Evolutionary conservation across 2,888 invertebrate species (phyloP).

Genomic region (Drosophila paramelanica): DNA sequence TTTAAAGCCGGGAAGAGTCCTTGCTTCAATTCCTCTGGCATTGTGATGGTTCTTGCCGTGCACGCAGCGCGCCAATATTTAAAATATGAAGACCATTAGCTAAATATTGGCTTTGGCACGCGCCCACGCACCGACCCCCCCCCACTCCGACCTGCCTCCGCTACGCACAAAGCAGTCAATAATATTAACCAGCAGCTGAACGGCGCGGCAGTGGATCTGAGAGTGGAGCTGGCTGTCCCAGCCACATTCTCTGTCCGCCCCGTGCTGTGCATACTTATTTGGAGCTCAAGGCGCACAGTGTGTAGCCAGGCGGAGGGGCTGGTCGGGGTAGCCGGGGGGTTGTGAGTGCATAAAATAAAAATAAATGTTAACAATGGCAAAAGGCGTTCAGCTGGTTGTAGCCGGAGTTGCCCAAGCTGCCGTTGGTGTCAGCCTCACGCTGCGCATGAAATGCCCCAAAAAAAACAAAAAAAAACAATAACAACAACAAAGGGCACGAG

Average conservation of each 20-base stretch:
- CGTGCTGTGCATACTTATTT: slow-evolving; percentile 80
- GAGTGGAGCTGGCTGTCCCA: slow-evolving; percentile 9
- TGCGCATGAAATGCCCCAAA: slow-evolving; percentile 64
- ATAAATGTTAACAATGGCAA: slow-evolving; percentile 80
- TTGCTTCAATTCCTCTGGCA: background rate
- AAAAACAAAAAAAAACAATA: background rate
- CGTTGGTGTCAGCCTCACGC: slow-evolving; percentile 67
- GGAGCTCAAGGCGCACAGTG: slow-evolving; percentile 67
- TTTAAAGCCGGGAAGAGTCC: background rate
- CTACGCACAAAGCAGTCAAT: slow-evolving; percentile 71
- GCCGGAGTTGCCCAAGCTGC: slow-evolving; percentile 30
- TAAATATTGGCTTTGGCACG: slow-evolving; percentile 81
- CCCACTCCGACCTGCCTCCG: slow-evolving; percentile 1
- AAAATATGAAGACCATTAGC: slow-evolving; percentile 81
- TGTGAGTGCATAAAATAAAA: slow-evolving; percentile 80
- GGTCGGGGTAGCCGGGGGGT: background rate
- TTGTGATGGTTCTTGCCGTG: background rate
- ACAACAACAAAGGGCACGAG: slow-evolving; percentile 26
- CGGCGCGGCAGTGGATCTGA: slow-evolving; percentile 38
- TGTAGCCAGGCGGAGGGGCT: background rate
- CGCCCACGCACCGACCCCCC: slow-evolving; percentile 58
- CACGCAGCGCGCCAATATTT: slow-evolving; percentile 69
- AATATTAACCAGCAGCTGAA: slow-evolving; percentile 69
- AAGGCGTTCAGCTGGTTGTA: slow-evolving; percentile 68
- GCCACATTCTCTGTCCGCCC: slow-evolving; percentile 46